Evolutionary conservation across 1,140 invertebrate genomes (phyloP), one percentile per base, ranked within the genome.

Genomic region (Proctacanthus coquilletti): DNA sequence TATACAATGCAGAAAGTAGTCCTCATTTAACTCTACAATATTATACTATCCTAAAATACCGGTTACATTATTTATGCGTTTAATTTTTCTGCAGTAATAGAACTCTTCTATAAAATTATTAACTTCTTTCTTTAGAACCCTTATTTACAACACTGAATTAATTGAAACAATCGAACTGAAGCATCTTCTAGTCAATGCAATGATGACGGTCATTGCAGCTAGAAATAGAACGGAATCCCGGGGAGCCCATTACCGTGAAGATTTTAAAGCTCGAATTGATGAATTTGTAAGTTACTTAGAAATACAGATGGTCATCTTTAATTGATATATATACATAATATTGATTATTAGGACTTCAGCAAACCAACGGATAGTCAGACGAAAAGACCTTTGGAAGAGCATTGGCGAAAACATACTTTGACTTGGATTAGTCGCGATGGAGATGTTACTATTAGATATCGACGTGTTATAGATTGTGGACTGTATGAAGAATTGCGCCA

Each of bases 61-160:
- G 25, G 3, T 13, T 5, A 11, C 17, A n/a, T 18, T 3, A 21
- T 31, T 3, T 5, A 21, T 11, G 17, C 20, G 20, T 23, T 29
- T 3, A 13, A 19, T 23, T 19, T 9, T 5, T 37, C 19, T 30
- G 18, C 11, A 17, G n/a, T n/a, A n/a, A n/a, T n/a, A n/a, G n/a
- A n/a, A n/a, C n/a, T n/a, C 17, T 9, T 34, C 15, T 8, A 8
- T n/a, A 10, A 40, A 3, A 21, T 38, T 5, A 34, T 34, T 49
- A 15, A 45, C 0, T 60, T 25, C 20, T 3, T 27, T 37, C n/a
- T 43, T 62, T 38, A 49, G 52, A 5, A 71, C 74, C 50, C 43
- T 88, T 48, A 74, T 94, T 30, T 97, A 91, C 92, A 98, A 98
- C 65, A 81, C 85, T 2, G 93, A 97, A 61, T 63, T 97, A 20